Evolutionary conservation across 2,888 invertebrate genomes (phyloP), one percentile per base, ranked within the genome.

Genomic region (Parasteatoda lunata): DNA sequence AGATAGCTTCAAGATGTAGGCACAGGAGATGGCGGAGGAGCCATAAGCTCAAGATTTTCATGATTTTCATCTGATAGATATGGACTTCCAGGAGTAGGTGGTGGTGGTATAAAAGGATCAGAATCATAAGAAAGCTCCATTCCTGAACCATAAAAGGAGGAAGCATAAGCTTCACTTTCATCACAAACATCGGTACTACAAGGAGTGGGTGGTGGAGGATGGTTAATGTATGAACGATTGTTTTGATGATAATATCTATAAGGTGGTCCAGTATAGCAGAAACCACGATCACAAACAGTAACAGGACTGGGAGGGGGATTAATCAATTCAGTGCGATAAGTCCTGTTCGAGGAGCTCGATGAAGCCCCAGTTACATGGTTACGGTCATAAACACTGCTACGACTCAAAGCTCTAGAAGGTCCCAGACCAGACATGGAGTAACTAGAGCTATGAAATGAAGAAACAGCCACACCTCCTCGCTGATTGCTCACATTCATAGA

Each of bases 161-260:
- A 73, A 52, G 88, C 89, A 72, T 87, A 88, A 8, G 92, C 91
- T 89, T 92, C 92, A 89, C 92, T 92, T 88, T 92, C 92, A 92
- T 97, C 96, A 91, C 97, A 97, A 3, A 97, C 96, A 90, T 98
- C 98, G 59, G 98, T 97, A 89, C 97, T 97, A 91, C 97, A 98
- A 0, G 98, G 98, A 47, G 98, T 98, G 11, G 97, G 97, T 49
- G 97, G 98, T 7, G 97, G 97, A 0, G 97, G 96, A 92, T 96
- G 79, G 30, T 30, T 30, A 30, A 30, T 30, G 30, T 30, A 30
- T 30, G 30, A 30, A 30, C 30, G 30, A 75, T 87, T 84, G 15
- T 84, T 77, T 4, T 83, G 77, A 15, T 77, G 79, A 52, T 89
- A 86, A 65, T 89, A 68, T 30, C 79, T 91, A 92, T 96, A 96